A percentile compares a stretch with the other conserved stretches of the same genome.
Evolutionary conservation across 2,888 invertebrate species (phyloP).

Genomic region (Heliconius charithonia): DNA sequence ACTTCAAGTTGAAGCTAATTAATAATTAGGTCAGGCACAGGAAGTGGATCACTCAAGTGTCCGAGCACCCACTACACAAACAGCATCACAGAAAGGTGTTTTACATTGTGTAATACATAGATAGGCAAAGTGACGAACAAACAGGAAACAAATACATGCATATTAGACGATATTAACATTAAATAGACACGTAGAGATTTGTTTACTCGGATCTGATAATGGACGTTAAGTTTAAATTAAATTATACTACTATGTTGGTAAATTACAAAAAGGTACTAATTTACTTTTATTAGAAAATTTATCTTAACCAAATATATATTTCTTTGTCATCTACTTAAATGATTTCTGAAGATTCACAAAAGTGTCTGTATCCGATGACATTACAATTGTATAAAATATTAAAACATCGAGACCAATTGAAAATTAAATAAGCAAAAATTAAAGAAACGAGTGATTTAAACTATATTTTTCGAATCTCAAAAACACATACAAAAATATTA

Average conservation of each 20-base stretch:
- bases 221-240: not conserved
- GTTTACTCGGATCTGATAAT: constrained; percentile 31
- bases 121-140: constrained; percentile 38
- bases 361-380: no score
- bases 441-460: no score
- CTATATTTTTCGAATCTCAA: no score
- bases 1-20: not conserved
- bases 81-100: constrained; percentile 18
- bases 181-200: constrained; percentile 44
- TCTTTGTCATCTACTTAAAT: not conserved
- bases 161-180: constrained; percentile 44
- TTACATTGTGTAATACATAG: constrained; percentile 21
- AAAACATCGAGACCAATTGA: no score
- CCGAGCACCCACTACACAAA: not conserved
- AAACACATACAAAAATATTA: no score
- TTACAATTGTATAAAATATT: no score
- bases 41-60: constrained; percentile 7
- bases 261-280: no score
- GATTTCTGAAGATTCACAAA: no score
- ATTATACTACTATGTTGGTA: not conserved
- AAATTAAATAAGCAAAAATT: no score
- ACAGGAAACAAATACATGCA: constrained; percentile 41
- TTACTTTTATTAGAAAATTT: not conserved
- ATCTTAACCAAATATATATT: no score
- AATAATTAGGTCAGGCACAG: constrained; percentile 16